Evolutionary conservation across 2,113 vertebrate species (phyloP), one percentile per base, ranked within the genome.

Genomic region (Alethe castanea): DNA sequence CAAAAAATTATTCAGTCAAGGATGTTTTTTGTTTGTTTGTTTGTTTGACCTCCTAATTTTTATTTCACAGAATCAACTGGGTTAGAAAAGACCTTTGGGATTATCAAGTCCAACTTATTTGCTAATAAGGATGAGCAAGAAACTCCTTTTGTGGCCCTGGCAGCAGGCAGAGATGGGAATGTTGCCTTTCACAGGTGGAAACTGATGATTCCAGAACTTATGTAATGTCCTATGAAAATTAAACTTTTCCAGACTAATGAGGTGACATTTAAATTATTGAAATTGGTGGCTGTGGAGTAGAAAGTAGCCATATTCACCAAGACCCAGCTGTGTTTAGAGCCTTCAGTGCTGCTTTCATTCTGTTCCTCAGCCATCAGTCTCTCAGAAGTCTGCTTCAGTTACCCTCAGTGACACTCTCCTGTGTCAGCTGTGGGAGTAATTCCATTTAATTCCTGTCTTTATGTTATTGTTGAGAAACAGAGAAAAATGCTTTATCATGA

Each of bases 201-300:
- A 73, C 5, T 28, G 25, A 47, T n/a, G 9, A 45, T 26, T 48
- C 1, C 1, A 1, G 0, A 36, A 35, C 8, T 19, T 19, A 16
- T 13, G 12, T 9, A 38, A 40, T 7, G 6, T 33, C 28, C 38
- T 59, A 42, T 9, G n/a, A 80, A 92, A 90, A 57, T 35, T 23
- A 65, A 81, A 57, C 28, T 81, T 81, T 67, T 61, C 40, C 59
- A 70, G 28, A 65, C 25, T 69, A 86, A 65, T 2, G 2, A 52
- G 10, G 8, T 66, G 60, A 48, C 14, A 50, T 26, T 70, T 84
- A 59, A 73, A 73, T 48, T 62, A 26, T 36, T 88, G 18, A 69
- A 60, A 72, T 3, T 86, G 15, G 19, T 80, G n/a, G 14, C 20
- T 11, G 3, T 12, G 26, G 11, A 81, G 36, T 28, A 8, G 45